These are phyloP conservation scores for Eriosoma lanigerum DNA, from an alignment of 1,140 invertebrate genomes.

Conservation along the genomic window DNA sequence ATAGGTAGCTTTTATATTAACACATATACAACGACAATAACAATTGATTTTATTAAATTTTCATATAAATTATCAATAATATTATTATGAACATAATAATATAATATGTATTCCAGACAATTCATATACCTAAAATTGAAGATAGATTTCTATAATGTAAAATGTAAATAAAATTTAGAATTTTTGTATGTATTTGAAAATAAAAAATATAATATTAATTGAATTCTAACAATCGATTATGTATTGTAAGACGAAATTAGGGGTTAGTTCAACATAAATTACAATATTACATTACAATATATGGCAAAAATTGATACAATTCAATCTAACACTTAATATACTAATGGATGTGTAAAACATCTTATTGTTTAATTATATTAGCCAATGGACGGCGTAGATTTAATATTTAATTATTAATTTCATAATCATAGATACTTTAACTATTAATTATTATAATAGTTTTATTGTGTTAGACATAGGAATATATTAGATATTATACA, in stretches of 20 bases:
- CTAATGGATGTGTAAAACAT: not conserved
- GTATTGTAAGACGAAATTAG: not conserved
- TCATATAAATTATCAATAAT: too few species aligned
- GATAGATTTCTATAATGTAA: not conserved
- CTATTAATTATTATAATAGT: not conserved
- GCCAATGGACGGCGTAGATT: constrained; percentile 18
- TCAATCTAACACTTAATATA: not conserved
- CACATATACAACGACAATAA: too few species aligned
- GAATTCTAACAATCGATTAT: not conserved
- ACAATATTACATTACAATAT: too few species aligned
- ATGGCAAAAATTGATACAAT: not conserved
- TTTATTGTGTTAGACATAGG: not conserved
- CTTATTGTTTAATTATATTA: not conserved
- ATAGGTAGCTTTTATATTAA: too few species aligned
- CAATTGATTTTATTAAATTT: too few species aligned
- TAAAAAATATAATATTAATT: not conserved
- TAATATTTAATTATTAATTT: not conserved
- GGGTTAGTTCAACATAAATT: not conserved
- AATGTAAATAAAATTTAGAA: not conserved
- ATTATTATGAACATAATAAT: too few species aligned
- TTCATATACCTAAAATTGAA: too few species aligned
- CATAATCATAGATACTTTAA: not conserved
- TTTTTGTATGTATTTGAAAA: not conserved
- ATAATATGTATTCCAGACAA: too few species aligned
- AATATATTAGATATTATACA: not conserved